Base-by-base conservation (phyloP, 2,888 invertebrate species). In the Ichneumon xanthorius region DNA sequence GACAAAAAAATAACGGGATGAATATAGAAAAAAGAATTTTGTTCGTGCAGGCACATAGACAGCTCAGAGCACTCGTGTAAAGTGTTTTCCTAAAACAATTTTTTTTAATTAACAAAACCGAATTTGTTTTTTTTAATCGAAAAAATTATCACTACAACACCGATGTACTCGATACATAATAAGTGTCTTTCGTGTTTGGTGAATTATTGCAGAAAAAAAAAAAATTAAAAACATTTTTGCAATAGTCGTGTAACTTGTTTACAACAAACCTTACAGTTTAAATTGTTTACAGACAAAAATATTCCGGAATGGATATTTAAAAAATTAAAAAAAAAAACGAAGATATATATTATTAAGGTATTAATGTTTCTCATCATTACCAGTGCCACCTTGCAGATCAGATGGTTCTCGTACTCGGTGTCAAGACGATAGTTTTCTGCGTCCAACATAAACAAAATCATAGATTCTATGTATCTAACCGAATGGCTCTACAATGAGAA, bases 351-450 rank as follows among this genome's bases (percentile, higher is more conserved):
- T 72, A 67, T 80, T 70, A 79, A 75, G 67, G 26, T 40, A 82
- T 40, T 78, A 70, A 65, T 80, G 70, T 65, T 72, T 63, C 85
- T 86, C 89, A 89, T 92, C 82, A 92, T 93, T 94, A 97, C 97
- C 96, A 99, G 96, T 93, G 99, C 98, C 95, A 99, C 97, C 96
- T 99, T 99, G 95, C 98, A 97, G 95, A 99, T 98, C 94, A 99
- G 97, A 95, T 99, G 98, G 94, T 98, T 99, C 95, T 99, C 99
- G 95, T 99, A 99, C 95, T 98, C 97, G 94, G 98, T 98, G 95
- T 99, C 98, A 94, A 98, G 97, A 92, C 99, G 97, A 96, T 99
- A 99, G 96, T 99, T 99, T 96, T 99, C 99, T 99, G 96, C 95
- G 95, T 95, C 95, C 92, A 94, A 93, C 92, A 93, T 88, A 92